Evolutionary conservation across 2,888 invertebrate species (phyloP), one percentile per base, ranked within the genome.

Genomic region (Lasioglossum morio): DNA sequence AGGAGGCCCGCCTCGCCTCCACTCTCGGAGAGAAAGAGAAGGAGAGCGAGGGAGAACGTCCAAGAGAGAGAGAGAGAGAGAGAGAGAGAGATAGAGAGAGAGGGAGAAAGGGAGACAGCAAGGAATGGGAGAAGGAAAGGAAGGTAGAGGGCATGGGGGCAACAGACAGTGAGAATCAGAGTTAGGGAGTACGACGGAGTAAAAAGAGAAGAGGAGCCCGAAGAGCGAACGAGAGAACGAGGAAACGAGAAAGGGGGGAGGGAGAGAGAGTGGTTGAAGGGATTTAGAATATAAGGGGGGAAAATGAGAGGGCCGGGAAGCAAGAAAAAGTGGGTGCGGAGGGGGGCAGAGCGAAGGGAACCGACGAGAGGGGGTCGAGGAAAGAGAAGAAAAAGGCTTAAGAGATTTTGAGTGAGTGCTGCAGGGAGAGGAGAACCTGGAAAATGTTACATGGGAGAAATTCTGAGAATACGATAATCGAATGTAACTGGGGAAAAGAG

Each of bases 1-100:
- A 92, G 91, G 87, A 89, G 92, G 90, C 88, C 90, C 90, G 92
- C 86, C 91, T 90, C 89, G 89, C 88, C 90, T 90, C 85, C 82
- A 53, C 83, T 79, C 57, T 69, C 66, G 70, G 63, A 34, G 73
- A 69, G 34, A 7, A 16, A 8, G 30, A 16, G 30, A 19, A 30
- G 14, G 43, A 66, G 30, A 60, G 14, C 7, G 34, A 19, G 34
- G 16, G 66, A 19, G 34, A 19, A 34, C 30, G 34, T 19, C 8
- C 12, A 34, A 34, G 34, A 66, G 30, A 23, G 10, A 43, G 72
- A 76, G 37, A 23, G 16, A 63, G 63, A 7, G 27, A 40, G 83
- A 53, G 80, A 82, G 69, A 60, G 63, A 79, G 79, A 34, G 30
- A 66, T n/a, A 76, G 37, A 23, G 16, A 63, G 63, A 7, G 27